These are phyloP conservation scores for Patagioenas fasciata DNA, from an alignment of 2,113 vertebrate genomes.

Conservation along the genomic window DNA sequence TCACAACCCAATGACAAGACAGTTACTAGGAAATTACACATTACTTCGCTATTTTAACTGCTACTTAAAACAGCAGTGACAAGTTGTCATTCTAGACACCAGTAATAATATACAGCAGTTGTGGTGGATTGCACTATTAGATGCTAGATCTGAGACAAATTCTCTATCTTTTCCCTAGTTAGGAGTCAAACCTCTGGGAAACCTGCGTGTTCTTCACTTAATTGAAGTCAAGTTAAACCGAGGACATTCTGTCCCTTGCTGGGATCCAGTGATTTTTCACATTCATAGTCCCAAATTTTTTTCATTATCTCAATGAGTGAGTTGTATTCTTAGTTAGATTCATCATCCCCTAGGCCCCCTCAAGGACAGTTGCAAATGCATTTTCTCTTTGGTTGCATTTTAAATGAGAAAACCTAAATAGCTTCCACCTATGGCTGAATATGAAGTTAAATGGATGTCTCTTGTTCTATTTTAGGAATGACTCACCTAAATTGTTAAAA, in stretches of 20 bases:
- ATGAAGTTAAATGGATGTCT: background rate
- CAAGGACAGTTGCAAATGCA: background rate
- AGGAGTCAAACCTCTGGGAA: background rate
- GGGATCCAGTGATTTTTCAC: background rate
- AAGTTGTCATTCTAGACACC: background rate
- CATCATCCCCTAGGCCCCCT: background rate
- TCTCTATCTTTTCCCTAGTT: background rate
- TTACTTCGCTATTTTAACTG: background rate
- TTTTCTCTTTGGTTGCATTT: slow-evolving; percentile 11
- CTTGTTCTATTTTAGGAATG: background rate
- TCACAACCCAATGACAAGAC: background rate
- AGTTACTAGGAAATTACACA: background rate
- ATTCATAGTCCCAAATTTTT: background rate
- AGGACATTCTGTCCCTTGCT: background rate
- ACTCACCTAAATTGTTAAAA: slow-evolving; percentile 44
- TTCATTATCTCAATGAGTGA: background rate
- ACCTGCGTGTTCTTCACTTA: background rate
- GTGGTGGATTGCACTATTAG: background rate
- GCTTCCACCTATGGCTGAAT: background rate
- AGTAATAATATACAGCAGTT: background rate
- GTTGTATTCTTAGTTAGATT: background rate
- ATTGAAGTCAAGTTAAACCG: background rate
- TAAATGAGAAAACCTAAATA: slow-evolving; percentile 27
- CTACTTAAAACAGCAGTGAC: background rate
- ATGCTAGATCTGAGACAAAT: background rate